These are phyloP conservation scores for Apodemus agrarius DNA, from an alignment of 2,797 vertebrate species.

Conservation along the genomic window DNA sequence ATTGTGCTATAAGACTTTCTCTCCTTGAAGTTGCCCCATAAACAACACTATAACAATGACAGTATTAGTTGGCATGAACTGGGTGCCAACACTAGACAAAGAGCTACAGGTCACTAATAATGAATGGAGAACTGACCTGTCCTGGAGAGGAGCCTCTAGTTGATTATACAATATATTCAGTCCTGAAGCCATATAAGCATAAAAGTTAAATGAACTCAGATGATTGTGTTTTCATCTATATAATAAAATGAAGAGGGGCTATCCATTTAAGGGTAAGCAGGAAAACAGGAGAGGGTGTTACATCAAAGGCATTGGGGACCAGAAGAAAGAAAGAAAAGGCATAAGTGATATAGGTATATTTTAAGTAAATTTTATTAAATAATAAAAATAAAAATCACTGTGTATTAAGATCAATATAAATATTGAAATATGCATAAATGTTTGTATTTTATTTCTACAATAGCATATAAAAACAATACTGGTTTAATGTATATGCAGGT, in stretches of 20 bases:
- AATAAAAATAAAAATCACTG: not conserved
- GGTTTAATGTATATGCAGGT: not conserved
- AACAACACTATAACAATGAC: not conserved
- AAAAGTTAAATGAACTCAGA: not conserved
- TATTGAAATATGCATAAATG: not conserved
- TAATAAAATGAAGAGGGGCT: not conserved
- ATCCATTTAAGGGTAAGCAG: not conserved
- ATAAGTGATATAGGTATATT: not conserved
- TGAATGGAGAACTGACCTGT: not conserved
- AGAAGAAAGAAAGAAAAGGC: not conserved
- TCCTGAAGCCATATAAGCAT: not conserved
- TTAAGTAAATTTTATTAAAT: not conserved
- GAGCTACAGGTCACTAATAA: not conserved
- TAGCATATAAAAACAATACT: not conserved
- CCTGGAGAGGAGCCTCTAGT: not conserved
- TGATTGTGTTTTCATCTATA: not conserved
- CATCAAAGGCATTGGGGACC: rapidly evolving
- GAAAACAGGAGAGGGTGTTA: not conserved
- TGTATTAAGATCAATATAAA: not conserved
- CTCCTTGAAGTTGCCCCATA: not conserved
- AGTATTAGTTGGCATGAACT: not conserved
- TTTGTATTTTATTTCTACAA: conserved; percentile 1
- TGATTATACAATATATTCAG: not conserved
- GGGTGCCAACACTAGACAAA: too few species aligned
- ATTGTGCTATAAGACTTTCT: not conserved